Evolutionary conservation across 64 coral and sea anemone genomes (phyloP), one percentile per base, ranked within the genome.

Genomic region (Pocillopora damicornis): DNA sequence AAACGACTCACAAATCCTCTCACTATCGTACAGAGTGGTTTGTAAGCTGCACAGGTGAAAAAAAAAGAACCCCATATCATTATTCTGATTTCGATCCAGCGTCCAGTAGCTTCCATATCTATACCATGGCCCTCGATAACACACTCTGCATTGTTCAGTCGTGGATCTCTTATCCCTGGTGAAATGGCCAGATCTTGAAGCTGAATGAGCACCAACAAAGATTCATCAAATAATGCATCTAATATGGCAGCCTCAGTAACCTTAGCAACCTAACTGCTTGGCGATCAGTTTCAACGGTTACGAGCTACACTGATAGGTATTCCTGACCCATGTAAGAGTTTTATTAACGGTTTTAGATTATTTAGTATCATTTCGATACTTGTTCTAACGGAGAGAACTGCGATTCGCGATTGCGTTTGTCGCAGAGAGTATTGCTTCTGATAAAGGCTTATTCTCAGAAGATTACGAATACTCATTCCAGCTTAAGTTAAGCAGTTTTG

Each of bases 211-310:
- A 15, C 17, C 12, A 64, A 64, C 17, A 74, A 74, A 74, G 22
- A 67, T 67, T 1, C 1, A 22, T 17, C 64, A 67, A 22, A 15
- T 22, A 2, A n/a, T n/a, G n/a, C n/a, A n/a, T n/a, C n/a, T 67
- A 67, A n/a, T n/a, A 22, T 67, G 17, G 17, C 62, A 64, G 10
- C 17, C 11, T 64, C 11, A 15, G 62, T 64, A 13, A 67, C 64
- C 64, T 67, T 11, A 67, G 64, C 64, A 67, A 67, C 64, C 10
- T 67, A 67, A 10, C 64, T 10, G 64, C 64, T 67, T 67, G 64
- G 64, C 64, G 64, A 67, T 67, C 64, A 67, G 64, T 67, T 67
- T 67, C 64, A 67, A 67, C 64, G 64, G 64, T n/a, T n/a, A n/a
- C n/a, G n/a, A n/a, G n/a, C n/a, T n/a, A n/a, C n/a, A n/a, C 1